These are phyloP conservation scores for Eucera pruinosa DNA, from an alignment of 2,888 invertebrate species.

Conservation along the genomic window DNA sequence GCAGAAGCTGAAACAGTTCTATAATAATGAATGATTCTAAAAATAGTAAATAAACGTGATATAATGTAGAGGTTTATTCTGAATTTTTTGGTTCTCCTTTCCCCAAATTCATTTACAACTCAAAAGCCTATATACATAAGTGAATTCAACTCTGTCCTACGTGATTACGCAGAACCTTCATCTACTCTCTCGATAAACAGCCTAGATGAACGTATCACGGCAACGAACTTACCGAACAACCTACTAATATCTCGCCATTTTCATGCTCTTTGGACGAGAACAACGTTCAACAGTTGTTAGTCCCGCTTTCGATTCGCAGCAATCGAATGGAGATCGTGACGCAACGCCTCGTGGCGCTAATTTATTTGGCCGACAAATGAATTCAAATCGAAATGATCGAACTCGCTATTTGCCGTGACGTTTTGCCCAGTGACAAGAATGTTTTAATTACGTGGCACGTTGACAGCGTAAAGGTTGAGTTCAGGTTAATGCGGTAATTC, in stretches of 20 bases:
- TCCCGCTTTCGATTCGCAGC: conserved; percentile 4
- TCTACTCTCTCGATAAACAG: no score
- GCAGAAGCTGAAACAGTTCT: no score
- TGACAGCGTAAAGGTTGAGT: conserved; percentile 63
- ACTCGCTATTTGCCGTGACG: conserved; percentile 66
- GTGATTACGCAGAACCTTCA: no score
- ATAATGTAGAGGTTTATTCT: no score
- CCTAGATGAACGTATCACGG: no score
- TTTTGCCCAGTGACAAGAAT: conserved; percentile 74
- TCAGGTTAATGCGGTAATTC: conserved; percentile 81
- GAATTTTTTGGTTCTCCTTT: no score
- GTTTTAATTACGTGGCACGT: conserved; percentile 77
- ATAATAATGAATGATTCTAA: no score
- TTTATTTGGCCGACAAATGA: conserved; percentile 66
- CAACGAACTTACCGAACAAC: no score
- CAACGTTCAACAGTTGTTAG: conserved; percentile 26
- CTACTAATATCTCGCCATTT: background rate
- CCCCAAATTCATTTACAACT: no score
- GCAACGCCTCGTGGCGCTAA: conserved; percentile 59
- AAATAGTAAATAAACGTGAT: no score
- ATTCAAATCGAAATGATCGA: conserved; percentile 74
- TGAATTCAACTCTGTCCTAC: no score
- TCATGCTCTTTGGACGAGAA: background rate
- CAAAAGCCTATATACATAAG: no score
- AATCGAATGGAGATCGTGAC: conserved; percentile 16